Evolutionary conservation across 2,797 vertebrate genomes (phyloP).

Genomic region (Manis pentadactyla): DNA sequence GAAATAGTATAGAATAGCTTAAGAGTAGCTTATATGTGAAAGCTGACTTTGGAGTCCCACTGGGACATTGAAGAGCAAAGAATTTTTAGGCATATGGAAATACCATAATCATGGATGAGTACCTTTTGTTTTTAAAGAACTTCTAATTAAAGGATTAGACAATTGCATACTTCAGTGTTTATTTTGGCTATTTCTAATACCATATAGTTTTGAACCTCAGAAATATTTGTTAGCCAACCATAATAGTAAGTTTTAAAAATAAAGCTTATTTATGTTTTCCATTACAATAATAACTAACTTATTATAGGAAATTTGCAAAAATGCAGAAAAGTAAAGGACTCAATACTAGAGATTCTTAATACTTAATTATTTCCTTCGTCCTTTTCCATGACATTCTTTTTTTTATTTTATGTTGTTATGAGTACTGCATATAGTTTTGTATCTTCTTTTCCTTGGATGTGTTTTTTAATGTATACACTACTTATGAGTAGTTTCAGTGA

Average conservation of each 20-base stretch:
- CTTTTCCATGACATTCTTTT: conserved; percentile 18
- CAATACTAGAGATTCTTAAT: background rate
- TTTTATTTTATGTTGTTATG: background rate
- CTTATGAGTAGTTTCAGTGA: conserved; percentile 14
- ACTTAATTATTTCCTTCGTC: conserved; percentile 31
- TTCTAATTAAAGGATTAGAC: conserved; percentile 38
- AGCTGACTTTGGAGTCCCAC: background rate
- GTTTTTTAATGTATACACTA: conserved; percentile 42
- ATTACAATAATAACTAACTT: conserved; percentile 37
- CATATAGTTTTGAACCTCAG: background rate
- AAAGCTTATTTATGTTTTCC: conserved; percentile 8
- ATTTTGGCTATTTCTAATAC: conserved; percentile 42
- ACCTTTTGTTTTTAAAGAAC: conserved; percentile 40
- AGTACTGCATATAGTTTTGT: background rate
- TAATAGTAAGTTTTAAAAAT: conserved; percentile 14
- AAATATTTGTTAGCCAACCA: background rate
- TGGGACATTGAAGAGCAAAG: background rate
- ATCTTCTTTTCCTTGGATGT: conserved; percentile 7
- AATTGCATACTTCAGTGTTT: background rate
- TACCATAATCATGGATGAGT: background rate
- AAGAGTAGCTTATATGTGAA: conserved; percentile 45
- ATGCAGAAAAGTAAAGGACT: background rate
- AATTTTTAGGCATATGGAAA: background rate
- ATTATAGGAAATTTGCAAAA: conserved; percentile 25
- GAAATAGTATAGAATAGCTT: background rate